A percentile compares a stretch with the other conserved stretches of the same genome.
Evolutionary conservation across 2,113 vertebrate genomes (phyloP).

Genomic region (Triplophysa rosa): DNA sequence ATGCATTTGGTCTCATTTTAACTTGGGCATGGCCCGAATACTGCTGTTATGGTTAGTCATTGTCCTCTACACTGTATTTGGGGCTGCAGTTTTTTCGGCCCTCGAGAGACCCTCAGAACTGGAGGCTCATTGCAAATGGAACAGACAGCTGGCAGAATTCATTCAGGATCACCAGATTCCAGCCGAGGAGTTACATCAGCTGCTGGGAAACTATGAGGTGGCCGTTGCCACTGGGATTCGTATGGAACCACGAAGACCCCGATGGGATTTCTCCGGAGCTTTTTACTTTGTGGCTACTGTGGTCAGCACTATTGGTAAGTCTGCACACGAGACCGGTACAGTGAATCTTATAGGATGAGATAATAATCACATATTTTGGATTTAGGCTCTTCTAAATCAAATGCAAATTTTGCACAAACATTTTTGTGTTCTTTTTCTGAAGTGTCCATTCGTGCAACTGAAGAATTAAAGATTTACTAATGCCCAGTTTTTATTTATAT

Average conservation of each 20-base stretch:
- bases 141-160: constrained; percentile 79
- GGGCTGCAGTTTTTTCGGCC: constrained; percentile 84
- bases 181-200: constrained; percentile 73
- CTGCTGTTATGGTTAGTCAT: constrained; percentile 81
- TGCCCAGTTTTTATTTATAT: too few species aligned
- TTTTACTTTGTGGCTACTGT: constrained; percentile 91
- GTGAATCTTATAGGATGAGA: too few species aligned
- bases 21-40: constrained; percentile 65
- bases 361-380: too few species aligned
- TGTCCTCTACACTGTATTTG: constrained; percentile 82
- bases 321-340: background rate
- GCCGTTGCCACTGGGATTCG: constrained; percentile 81
- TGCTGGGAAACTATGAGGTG: constrained; percentile 83
- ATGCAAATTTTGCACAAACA: too few species aligned
- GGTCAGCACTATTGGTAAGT: constrained; percentile 86
- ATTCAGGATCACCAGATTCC: constrained; percentile 78
- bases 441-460: too few species aligned
- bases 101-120: constrained; percentile 84
- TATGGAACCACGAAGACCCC: constrained; percentile 76
- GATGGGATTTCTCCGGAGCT: constrained; percentile 87
- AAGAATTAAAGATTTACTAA: too few species aligned
- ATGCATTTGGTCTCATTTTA: constrained; percentile 15
- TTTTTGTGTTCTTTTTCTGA: too few species aligned
- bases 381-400: too few species aligned
- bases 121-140: constrained; percentile 79